Evolutionary conservation across 1,140 invertebrate species (phyloP), one percentile per base, ranked within the genome.

Genomic region (Leptoteleia sp.): DNA sequence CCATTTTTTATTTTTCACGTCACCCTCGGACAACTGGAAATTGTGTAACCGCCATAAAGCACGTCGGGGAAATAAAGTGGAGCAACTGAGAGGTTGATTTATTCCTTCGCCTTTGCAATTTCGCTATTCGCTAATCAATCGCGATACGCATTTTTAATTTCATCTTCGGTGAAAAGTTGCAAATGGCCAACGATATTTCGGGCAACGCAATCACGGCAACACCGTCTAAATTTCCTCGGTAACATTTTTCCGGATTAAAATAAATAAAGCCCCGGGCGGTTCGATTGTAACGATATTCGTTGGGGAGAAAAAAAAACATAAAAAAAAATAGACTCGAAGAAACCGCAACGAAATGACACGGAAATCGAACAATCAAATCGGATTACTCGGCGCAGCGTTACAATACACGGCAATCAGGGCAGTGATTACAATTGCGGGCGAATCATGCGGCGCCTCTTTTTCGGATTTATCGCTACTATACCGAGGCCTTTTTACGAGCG

Each of bases 401-500:
- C 82, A 83, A 83, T 81, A 61, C 79, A 64, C 59, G 70, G 52
- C 80, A 81, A 81, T 83, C 79, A 79, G 73, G 77, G 76, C 68
- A 76, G 65, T 75, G 79, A 83, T 83, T 82, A 82, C 82, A 61
- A 81, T 80, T 70, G 42, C 45, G 48, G 59, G 61, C 67, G 45
- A 72, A 71, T 64, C 45, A 38, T 59, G 55, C 48, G 37, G 47
- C 43, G 43, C 8, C 35, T 48, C 73, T 76, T 61, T 71, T 48
- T 12, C 38, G 29, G 11, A 50, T 67, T 45, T 54, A 59, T 57
- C 16, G 38, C 12, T 9, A 31, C 55, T 5, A 25, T 25, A 3
- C 6, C 22, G 22, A 6, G 1, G 19, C 9, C 50, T 70, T 57
- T 67, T 55, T 15, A 35, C 40, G n/a, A 55, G 37, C 13, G 17